phyloP scores from a whole-genome alignment of 2,797 vertebrate species.

The Octomys mimax region DNA sequence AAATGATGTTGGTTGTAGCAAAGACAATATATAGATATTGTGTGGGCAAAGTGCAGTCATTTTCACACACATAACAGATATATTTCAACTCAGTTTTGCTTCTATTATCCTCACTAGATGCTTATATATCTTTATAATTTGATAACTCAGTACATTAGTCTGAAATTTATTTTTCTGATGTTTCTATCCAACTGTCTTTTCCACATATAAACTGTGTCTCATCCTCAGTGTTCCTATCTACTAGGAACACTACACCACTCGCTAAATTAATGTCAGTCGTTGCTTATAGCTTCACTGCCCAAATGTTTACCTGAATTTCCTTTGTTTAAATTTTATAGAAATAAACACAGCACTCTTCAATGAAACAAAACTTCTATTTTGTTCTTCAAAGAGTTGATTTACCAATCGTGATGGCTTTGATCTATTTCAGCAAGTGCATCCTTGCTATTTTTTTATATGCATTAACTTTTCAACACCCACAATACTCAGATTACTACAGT shows the following conservation, averaged over 20 bases:
- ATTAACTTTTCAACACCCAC: not conserved
- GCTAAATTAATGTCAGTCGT: not conserved
- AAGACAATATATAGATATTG: not conserved
- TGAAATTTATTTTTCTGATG: conserved; percentile 61
- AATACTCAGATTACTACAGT: not conserved
- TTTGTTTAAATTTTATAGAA: not conserved
- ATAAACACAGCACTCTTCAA: not conserved
- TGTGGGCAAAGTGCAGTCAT: not conserved
- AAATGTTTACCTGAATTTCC: conserved; percentile 63
- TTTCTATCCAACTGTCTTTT: conserved; percentile 58
- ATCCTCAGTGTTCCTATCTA: not conserved
- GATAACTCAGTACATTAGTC: conserved; percentile 2
- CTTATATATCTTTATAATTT: conserved; percentile 55
- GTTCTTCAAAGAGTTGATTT: conserved; percentile 6
- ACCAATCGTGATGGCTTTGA: conserved; percentile 9
- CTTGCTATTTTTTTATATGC: not conserved
- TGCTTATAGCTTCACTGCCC: conserved; percentile 31
- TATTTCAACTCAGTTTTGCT: conserved; percentile 56
- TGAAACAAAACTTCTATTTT: not conserved
- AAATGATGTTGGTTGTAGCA: not conserved
- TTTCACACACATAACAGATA: conserved; percentile 13
- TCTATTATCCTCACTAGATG: conserved; percentile 58
- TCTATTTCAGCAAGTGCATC: not conserved
- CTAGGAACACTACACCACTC: not conserved
- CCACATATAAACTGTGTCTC: conserved; percentile 43